Evolutionary conservation across 2,113 vertebrate species (phyloP), one percentile per base, ranked within the genome.

Genomic region (Corynorhinus townsendii): DNA sequence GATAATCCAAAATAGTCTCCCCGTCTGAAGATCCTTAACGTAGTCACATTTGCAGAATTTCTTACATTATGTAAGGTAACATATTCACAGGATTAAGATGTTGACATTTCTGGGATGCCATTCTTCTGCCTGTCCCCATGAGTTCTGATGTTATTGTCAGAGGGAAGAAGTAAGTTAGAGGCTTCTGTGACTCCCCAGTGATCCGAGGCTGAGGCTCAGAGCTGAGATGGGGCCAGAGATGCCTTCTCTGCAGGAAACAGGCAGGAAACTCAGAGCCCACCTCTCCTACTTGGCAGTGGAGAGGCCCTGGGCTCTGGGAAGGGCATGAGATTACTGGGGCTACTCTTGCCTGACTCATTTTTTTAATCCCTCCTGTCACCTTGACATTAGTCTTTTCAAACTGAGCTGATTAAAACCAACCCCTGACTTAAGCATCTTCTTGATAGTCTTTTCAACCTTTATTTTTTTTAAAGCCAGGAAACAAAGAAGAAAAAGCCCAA

Each of bases 341-440:
- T 69, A 30, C 54, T 85, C 72, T 56, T 62, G 22, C 40, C 45
- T 86, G 26, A 33, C 47, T 75, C 68, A 38, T 85, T 72, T 59
- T 59, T 79, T 11, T 77, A 49, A 66, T 83, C 20, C 73, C 30
- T 76, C 43, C 72, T 68, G 10, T 90, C 76, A 56, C 24, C 20
- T 91, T 92, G 80, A 87, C 54, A 16, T 95, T 87, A 72, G 93
- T 49, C 45, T 92, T 94, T 96, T 89, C 35, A 68, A 47, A 73
- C 7, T 15, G 40, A 26, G 24, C 69, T 30, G 20, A 69, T 77
- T 86, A 93, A 92, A 87, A 93, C 28, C 68, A 79, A 62, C 11
- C 30, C 54, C 35, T 93, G 64, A 71, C 26, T 75, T 94, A 20
- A 76, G 86, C 89, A 93, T 94, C 49, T 94, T 88, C 35, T 90